Percentiles rank a stretch among this genome's conserved stretches.
phyloP scores from a whole-genome alignment of 2,888 invertebrate genomes.

The Pollenia amentaria region DNA sequence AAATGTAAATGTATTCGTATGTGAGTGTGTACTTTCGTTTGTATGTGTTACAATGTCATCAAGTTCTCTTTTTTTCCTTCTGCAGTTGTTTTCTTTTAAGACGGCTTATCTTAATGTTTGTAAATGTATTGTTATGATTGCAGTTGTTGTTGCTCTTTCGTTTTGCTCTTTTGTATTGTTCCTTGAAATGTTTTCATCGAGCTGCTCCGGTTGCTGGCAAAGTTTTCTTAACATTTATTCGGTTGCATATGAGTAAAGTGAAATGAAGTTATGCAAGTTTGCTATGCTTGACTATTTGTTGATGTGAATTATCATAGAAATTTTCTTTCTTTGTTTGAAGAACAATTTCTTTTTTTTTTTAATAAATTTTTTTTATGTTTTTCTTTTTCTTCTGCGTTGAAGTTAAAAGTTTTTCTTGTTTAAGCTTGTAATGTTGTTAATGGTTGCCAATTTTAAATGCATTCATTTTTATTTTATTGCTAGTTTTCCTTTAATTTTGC shows the following conservation, averaged over 20 bases:
- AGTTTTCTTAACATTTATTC: background rate
- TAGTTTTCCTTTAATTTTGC: conserved; percentile 2
- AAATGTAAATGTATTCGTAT: conserved; percentile 40
- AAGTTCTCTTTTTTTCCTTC: conserved; percentile 36
- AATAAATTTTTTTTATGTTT: background rate
- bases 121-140: conserved; percentile 54
- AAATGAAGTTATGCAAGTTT: background rate
- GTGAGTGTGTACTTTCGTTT: conserved; percentile 6
- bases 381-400: background rate
- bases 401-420: conserved; percentile 21
- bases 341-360: conserved; percentile 57
- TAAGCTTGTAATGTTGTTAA: conserved; percentile 26
- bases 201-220: conserved; percentile 27
- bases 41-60: conserved; percentile 47
- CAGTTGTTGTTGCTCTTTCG: conserved; percentile 44
- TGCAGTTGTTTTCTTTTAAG: conserved; percentile 66
- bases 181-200: conserved; percentile 49
- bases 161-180: conserved; percentile 20
- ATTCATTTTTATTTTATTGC: conserved; percentile 58
- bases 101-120: conserved; percentile 68
- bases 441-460: conserved; percentile 64
- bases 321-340: conserved; percentile 31
- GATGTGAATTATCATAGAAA: conserved; percentile 43
- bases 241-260: conserved; percentile 15
- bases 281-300: conserved; percentile 13